These are phyloP conservation scores for Chalcis sispes DNA, from an alignment of 2,888 invertebrate species.

Conservation along the genomic window DNA sequence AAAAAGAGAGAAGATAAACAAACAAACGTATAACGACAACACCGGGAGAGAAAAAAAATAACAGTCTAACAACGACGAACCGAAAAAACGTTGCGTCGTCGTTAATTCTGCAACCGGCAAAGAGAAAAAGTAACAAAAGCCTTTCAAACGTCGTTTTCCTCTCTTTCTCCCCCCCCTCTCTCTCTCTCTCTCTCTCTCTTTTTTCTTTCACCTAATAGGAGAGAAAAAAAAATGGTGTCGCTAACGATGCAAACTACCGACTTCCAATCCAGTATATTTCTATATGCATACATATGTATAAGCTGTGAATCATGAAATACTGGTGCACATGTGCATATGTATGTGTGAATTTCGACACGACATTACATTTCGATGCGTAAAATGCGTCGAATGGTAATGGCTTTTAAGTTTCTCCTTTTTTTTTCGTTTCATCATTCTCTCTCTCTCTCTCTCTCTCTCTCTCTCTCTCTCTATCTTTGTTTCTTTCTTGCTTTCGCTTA, in stretches of 20 bases:
- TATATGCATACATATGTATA: neutral
- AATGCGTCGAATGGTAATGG: neutral
- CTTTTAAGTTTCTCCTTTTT: too few relatives aligned
- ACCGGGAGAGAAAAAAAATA: neutral
- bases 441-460: neutral
- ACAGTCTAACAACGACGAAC: constrained; percentile 5
- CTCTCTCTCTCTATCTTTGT: constrained; percentile 11
- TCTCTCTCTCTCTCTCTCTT: constrained; percentile 13
- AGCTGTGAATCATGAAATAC: neutral
- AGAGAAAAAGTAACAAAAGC: constrained; percentile 26
- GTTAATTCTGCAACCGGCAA: neutral
- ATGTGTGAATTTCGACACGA: neutral
- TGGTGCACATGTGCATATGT: neutral
- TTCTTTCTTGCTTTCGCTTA: too few relatives aligned
- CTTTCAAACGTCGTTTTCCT: constrained; percentile 24
- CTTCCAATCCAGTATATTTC: too few relatives aligned
- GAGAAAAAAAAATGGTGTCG: constrained; percentile 8
- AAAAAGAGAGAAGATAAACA: neutral
- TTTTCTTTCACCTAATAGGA: constrained; percentile 2
- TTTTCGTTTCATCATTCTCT: too few relatives aligned
- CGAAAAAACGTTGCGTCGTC: neutral
- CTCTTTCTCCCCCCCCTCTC: constrained; percentile 1
- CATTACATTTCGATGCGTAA: neutral
- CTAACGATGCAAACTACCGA: neutral
- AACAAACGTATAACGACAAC: neutral